Conservation (phyloP, 2,797 vertebrate genomes). For the Enteromius trimaculatus region DNA sequence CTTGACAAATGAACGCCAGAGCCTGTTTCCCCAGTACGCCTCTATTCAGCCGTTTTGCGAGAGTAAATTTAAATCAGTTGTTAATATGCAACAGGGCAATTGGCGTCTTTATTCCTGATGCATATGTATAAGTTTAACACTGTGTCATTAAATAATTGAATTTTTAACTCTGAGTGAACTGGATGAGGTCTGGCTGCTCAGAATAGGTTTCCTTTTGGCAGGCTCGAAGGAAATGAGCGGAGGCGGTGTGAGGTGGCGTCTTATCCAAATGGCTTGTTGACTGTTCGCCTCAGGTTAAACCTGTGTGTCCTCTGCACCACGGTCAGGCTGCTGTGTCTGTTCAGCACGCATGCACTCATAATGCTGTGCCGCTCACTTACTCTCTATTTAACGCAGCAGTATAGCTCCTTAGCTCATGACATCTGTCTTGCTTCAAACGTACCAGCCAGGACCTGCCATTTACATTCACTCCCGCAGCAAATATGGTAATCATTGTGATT, state of each 20-base stretch:
- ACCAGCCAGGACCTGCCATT: slow-evolving; percentile 24
- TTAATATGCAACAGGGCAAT: slow-evolving; percentile 52
- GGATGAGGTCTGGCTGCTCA: background rate
- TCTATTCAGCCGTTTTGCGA: slow-evolving; percentile 35
- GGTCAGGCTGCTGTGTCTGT: slow-evolving; percentile 15
- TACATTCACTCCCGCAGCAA: slow-evolving; percentile 37
- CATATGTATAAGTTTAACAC: slow-evolving; percentile 15
- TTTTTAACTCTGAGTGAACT: background rate
- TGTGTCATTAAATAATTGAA: slow-evolving; percentile 13
- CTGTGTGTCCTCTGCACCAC: background rate
- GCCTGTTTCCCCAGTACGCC: slow-evolving; percentile 38
- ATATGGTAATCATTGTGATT: slow-evolving; percentile 52
- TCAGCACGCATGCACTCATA: slow-evolving; percentile 1
- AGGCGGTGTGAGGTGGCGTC: slow-evolving; percentile 21
- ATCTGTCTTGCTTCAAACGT: background rate
- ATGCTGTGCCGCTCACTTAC: background rate
- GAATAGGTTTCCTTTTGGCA: background rate
- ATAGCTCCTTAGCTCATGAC: slow-evolving; percentile 23
- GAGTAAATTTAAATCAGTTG: slow-evolving; percentile 41
- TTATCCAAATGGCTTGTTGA: slow-evolving; percentile 43
- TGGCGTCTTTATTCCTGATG: slow-evolving; percentile 21
- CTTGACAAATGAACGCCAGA: slow-evolving; percentile 53
- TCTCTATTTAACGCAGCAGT: slow-evolving; percentile 21
- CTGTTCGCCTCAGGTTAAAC: slow-evolving; percentile 20
- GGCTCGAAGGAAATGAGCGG: slow-evolving; percentile 32